Evolutionary conservation across 1,140 invertebrate species (phyloP), one percentile per base, ranked within the genome.

Genomic region (Dryas iulia): DNA sequence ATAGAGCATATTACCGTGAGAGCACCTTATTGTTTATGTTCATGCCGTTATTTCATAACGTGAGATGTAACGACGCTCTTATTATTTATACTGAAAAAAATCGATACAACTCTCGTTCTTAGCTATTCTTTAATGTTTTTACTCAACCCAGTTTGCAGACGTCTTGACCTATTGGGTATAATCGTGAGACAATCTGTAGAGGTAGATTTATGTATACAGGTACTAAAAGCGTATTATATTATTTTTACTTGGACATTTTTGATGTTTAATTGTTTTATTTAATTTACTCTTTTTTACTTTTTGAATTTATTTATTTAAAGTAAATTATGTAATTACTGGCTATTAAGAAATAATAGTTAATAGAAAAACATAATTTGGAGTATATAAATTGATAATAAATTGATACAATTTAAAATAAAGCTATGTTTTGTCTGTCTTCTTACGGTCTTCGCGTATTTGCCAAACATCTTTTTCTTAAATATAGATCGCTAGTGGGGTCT

Each of bases 81-180:
- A 60, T 59, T 70, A 60, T 52, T 65, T 31, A 25, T 39, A 54
- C 18, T 25, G 54, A 62, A 71, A 66, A 59, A 63, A 61, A 58
- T 60, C 54, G 30, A 71, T 63, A 63, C 24, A 21, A 67, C 65
- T 63, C 57, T 59, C 56, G 53, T 52, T 66, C 18, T 53, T 53
- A 39, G 59, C 26, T 35, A 24, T 63, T 54, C 58, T 69, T 58
- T 62, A 52, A 59, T 52, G 52, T 63, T 47, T 47, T 47, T 69
- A 58, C 58, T 69, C 33, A 63, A 69, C 31, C 67, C 53, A 57
- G 25, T 54, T 66, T 53, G 30, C 54, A 58, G 59, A 67, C 60
- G 39, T 53, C 67, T 63, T 63, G 67, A 63, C 67, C 67, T 69
- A 69, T 60, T 66, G 35, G 28, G 25, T 39, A 53, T 14, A 26